Conservation (phyloP, 2,888 invertebrate species). For the Rambutsinella grinnellia region DNA sequence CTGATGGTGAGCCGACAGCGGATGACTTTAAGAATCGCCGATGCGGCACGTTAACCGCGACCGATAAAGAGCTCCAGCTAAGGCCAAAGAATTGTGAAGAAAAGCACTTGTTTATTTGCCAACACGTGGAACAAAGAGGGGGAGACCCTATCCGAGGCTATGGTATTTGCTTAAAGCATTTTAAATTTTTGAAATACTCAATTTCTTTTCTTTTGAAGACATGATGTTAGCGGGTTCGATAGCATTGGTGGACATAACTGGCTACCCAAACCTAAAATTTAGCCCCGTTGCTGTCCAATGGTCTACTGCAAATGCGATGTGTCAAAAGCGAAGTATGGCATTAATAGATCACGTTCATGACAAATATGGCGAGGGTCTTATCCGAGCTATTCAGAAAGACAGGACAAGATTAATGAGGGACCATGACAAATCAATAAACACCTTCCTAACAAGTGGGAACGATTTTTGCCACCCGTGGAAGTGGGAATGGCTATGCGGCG, state of each 20-base stretch:
- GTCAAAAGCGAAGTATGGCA: slow-evolving; percentile 9
- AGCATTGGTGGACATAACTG: slow-evolving; percentile 6
- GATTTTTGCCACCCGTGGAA: not conserved
- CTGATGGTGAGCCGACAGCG: not conserved
- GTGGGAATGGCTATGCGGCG: slow-evolving; percentile 21
- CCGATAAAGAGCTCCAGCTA: not conserved
- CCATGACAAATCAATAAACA: not conserved
- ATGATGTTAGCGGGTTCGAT: slow-evolving; percentile 17
- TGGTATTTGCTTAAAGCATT: not conserved
- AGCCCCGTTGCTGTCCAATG: slow-evolving; percentile 12
- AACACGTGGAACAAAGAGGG: not conserved
- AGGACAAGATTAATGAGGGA: not conserved
- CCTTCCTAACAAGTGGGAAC: slow-evolving; percentile 14
- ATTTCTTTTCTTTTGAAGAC: not conserved
- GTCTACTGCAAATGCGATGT: slow-evolving; percentile 25
- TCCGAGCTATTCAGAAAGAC: not conserved
- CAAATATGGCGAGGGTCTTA: not conserved
- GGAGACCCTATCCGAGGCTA: not conserved
- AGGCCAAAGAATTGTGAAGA: not conserved
- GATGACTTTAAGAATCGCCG: not conserved
- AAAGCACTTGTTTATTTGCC: slow-evolving; percentile 15
- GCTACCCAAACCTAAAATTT: slow-evolving; percentile 13
- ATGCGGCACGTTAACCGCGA: not conserved
- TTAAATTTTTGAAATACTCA: not conserved
- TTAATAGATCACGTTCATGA: slow-evolving; percentile 29